phyloP scores from a whole-genome alignment of 2,797 vertebrate genomes.

The Serranus cabrilla region DNA sequence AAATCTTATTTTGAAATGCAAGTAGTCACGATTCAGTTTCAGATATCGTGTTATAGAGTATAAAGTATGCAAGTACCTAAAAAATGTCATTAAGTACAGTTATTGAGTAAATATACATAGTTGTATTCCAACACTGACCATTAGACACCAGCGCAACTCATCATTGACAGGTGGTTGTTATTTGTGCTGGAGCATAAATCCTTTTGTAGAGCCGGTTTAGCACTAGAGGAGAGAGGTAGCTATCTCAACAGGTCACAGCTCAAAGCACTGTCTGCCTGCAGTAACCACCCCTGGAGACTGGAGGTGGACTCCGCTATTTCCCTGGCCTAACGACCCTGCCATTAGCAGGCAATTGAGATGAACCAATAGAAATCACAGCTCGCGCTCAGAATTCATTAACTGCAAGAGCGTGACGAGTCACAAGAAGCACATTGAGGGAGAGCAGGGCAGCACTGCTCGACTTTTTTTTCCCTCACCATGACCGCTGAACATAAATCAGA shows the following conservation, averaged over 20 bases:
- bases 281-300: slow-evolving; percentile 71
- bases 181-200: slow-evolving; percentile 10
- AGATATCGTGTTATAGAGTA: too few relatives aligned
- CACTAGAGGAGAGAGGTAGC: slow-evolving; percentile 25
- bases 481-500: slow-evolving; percentile 81
- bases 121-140: neutral
- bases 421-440: slow-evolving; percentile 76
- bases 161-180: slow-evolving; percentile 14
- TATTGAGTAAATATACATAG: neutral
- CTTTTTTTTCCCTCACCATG: slow-evolving; percentile 61
- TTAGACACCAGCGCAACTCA: neutral
- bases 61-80: too few relatives aligned
- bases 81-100: neutral
- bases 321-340: slow-evolving; percentile 82
- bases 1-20: neutral
- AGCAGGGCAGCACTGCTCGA: slow-evolving; percentile 60
- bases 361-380: slow-evolving; percentile 85
- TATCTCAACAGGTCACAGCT: slow-evolving; percentile 67
- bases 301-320: slow-evolving; percentile 80
- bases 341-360: slow-evolving; percentile 84
- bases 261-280: slow-evolving; percentile 54
- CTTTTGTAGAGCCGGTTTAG: slow-evolving; percentile 10
- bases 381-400: slow-evolving; percentile 86
- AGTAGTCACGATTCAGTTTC: too few relatives aligned
- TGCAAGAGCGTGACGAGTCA: slow-evolving; percentile 77